These are phyloP conservation scores for Procavia capensis DNA, from an alignment of 2,113 vertebrate genomes.

Conservation along the genomic window DNA sequence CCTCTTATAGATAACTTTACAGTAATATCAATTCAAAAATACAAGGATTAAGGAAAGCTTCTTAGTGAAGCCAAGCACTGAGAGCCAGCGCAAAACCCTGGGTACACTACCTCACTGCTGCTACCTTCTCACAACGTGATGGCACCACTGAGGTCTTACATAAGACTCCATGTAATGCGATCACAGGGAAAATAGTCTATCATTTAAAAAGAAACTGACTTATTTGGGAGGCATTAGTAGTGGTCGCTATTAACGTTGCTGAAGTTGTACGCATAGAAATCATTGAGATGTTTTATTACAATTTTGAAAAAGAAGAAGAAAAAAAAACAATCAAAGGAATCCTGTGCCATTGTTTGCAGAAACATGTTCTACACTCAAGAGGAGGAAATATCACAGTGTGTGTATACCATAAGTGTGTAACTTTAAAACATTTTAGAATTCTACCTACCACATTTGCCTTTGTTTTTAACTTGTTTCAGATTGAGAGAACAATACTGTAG, in stretches of 20 bases:
- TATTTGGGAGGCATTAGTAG: background rate
- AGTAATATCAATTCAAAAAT: no score
- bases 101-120: no score
- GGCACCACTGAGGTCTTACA: fast-evolving
- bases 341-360: background rate
- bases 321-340: background rate
- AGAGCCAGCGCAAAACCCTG: no score
- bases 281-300: background rate
- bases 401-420: fast-evolving
- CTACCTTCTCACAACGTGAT: background rate
- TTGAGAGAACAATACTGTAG: background rate
- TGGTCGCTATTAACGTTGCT: background rate
- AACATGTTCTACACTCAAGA: fast-evolving
- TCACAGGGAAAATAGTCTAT: background rate
- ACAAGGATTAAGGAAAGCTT: no score
- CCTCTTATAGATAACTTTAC: no score
- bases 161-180: background rate
- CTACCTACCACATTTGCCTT: background rate
- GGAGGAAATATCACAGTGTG: background rate
- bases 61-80: no score
- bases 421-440: background rate
- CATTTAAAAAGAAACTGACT: background rate
- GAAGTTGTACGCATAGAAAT: background rate
- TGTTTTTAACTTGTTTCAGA: background rate
- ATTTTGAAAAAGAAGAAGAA: no score